Evolutionary conservation across 2,888 invertebrate species (phyloP).

Genomic region (Cephus spinipes): DNA sequence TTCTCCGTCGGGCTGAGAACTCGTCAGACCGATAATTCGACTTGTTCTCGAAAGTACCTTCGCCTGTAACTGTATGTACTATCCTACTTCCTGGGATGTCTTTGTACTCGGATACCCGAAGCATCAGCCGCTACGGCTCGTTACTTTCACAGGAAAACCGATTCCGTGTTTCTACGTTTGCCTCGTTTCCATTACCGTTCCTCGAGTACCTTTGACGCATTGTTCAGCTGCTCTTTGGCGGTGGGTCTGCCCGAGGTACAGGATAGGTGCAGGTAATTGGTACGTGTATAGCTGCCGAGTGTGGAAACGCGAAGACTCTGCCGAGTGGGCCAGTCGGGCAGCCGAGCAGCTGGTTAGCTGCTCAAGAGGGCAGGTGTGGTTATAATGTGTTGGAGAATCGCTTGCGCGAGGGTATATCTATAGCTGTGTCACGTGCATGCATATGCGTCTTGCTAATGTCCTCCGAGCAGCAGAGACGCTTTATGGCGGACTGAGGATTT

Average conservation of each 20-base stretch:
- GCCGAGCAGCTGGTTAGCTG: background rate
- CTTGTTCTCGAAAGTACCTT: background rate
- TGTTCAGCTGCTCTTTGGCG: background rate
- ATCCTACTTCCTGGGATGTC: background rate
- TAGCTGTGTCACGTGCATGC: background rate
- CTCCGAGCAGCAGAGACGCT: background rate
- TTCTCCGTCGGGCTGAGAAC: background rate
- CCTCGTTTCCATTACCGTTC: background rate
- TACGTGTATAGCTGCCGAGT: background rate
- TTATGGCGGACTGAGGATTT: background rate
- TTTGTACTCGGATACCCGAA: background rate
- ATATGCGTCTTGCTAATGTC: background rate
- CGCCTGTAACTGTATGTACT: background rate
- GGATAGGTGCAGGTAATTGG: background rate
- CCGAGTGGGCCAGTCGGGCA: background rate
- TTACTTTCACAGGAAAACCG: background rate
- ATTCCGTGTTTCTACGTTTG: background rate
- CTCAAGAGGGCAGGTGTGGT: background rate
- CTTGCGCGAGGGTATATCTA: background rate
- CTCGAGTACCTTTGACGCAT: background rate
- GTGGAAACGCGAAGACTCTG: background rate
- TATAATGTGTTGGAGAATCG: background rate
- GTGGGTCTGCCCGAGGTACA: background rate
- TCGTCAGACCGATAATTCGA: background rate
- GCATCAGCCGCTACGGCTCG: background rate